Evolutionary conservation across 2,113 vertebrate species (phyloP).

Genomic region (Microtus pennsylvanicus): DNA sequence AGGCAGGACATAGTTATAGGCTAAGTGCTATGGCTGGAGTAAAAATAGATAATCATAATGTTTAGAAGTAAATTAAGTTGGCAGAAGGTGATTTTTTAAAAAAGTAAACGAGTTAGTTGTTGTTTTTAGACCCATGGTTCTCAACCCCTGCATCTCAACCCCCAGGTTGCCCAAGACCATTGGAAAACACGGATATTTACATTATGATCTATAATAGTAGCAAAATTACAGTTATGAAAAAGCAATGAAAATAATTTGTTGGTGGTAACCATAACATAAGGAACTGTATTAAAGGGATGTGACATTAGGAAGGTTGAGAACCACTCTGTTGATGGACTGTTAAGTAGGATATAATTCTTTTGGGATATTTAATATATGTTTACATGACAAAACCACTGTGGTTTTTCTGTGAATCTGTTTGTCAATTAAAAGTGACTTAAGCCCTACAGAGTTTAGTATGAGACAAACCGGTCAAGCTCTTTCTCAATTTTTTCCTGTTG

Average conservation of each 20-base stretch:
- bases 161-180: neutral
- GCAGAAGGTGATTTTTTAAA: neutral
- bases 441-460: slow-evolving; percentile 18
- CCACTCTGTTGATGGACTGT: neutral
- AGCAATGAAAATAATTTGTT: neutral
- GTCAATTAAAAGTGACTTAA: slow-evolving; percentile 34
- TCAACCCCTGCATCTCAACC: too few species aligned
- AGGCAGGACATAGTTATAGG: neutral
- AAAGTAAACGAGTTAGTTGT: neutral
- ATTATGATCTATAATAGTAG: neutral
- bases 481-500: slow-evolving; percentile 75
- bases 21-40: neutral
- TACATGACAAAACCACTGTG: slow-evolving; percentile 11
- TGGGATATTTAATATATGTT: slow-evolving; percentile 18
- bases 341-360: neutral
- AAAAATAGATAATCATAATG: slow-evolving; percentile 45
- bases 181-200: neutral
- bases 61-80: slow-evolving; percentile 41
- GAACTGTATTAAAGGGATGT: neutral
- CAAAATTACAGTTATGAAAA: neutral
- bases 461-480: slow-evolving; percentile 78
- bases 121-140: neutral
- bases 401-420: slow-evolving; percentile 43
- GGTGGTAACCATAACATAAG: neutral
- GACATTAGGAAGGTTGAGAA: neutral